Evolutionary conservation across 2,113 vertebrate genomes (phyloP).

Genomic region (Synodontis membranacea): DNA sequence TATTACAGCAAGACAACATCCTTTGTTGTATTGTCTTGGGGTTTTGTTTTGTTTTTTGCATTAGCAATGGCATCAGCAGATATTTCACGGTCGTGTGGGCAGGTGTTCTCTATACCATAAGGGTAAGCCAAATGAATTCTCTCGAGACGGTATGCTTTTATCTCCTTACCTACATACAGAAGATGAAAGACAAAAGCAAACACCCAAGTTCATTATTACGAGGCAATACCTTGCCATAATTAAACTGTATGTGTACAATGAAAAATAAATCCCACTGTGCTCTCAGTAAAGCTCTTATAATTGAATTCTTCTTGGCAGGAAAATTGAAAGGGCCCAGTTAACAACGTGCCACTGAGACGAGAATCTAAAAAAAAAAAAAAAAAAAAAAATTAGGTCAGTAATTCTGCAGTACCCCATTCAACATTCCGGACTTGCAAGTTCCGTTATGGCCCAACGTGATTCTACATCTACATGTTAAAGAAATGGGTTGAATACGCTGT

Average conservation of each 20-base stretch:
- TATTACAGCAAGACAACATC: slow-evolving; percentile 39
- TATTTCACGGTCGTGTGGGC: slow-evolving; percentile 35
- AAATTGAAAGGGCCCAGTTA: slow-evolving; percentile 8
- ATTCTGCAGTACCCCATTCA: slow-evolving; percentile 5
- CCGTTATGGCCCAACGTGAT: slow-evolving; percentile 26
- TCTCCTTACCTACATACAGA: neutral
- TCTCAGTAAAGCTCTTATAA: slow-evolving; percentile 15
- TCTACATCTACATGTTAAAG: slow-evolving; percentile 29
- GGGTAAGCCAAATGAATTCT: slow-evolving; percentile 12
- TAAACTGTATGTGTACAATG: neutral
- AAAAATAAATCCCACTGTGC: slow-evolving; percentile 8
- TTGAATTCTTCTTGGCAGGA: slow-evolving; percentile 26
- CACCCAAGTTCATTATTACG: slow-evolving; percentile 7
- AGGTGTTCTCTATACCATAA: slow-evolving; percentile 6
- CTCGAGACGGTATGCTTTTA: neutral
- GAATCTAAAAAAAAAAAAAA: too few species aligned
- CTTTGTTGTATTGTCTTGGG: slow-evolving; percentile 2
- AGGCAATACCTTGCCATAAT: slow-evolving; percentile 16
- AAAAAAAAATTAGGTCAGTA: slow-evolving; percentile 3
- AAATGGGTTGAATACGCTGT: slow-evolving; percentile 36
- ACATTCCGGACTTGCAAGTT: slow-evolving; percentile 27
- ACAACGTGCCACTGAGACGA: slow-evolving; percentile 19
- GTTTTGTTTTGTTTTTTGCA: neutral
- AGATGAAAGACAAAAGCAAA: slow-evolving; percentile 21
- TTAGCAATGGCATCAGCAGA: slow-evolving; percentile 28